Base-by-base conservation (phyloP, 2,113 vertebrate species). In the Hippocampus abdominalis region DNA sequence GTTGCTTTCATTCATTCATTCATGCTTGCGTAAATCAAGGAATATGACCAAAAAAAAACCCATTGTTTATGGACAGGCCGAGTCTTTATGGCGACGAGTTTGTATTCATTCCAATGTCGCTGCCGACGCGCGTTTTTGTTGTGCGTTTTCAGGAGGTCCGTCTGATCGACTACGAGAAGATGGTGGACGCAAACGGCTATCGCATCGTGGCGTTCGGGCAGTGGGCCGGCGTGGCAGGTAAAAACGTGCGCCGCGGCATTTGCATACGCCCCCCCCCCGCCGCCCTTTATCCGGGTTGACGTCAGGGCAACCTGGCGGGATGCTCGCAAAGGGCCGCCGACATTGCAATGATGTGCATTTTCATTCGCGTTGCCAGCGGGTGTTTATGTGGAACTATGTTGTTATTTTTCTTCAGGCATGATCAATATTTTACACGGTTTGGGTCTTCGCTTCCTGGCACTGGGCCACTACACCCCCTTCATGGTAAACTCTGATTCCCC, bases 161-260 rank as follows among this genome's bases (percentile, higher is more conserved):
- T 73, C 93, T 99, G 61, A 95, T 99, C 81, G 97, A 99, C 92
- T 99, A 99, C 77, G 97, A 99, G 90, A 98, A 98, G 91, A 98
- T 99, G 97, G 95, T 98, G 65, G 95, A 99, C 64, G 85, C 94
- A 42, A 96, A 94, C 82, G 97, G 97, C 75, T 90, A 85, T 72
- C 91, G 97, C 66, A 95, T 98, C 25, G 96, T 99, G 68, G 97
- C 97, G 0, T 99, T 98, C 76, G 97, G 97, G 63, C 94, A 99
- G 83, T 99, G 97, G 97, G 97, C 97, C 29, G 97, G 97, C 23
- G 96, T 98, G 53, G 96, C 97, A 92, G 97, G 97, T 98, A 93
- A 65, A 67, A 11, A 68, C 69, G 57, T 20, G 20, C 46, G 32
- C 5, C 32, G 32, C 32, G 5, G 32, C 32, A 20, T 59, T 49